phyloP scores from a whole-genome alignment of 1,140 invertebrate genomes.

The Papilio polyxenes region DNA sequence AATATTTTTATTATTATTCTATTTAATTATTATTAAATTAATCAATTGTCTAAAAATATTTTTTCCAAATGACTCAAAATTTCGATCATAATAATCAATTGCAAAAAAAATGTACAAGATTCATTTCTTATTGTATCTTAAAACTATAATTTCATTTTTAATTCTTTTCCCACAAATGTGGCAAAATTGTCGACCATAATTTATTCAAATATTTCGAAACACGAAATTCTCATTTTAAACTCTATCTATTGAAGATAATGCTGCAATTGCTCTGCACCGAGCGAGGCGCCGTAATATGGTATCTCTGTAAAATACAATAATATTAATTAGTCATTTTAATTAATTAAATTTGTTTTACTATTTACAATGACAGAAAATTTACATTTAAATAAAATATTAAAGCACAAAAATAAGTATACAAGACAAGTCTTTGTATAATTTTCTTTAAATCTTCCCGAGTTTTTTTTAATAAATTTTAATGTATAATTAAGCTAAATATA shows the following conservation, averaged over 20 bases:
- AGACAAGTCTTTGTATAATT: background rate
- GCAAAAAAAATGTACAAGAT: background rate
- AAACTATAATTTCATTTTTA: conserved; percentile 35
- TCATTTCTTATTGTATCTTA: conserved; percentile 1
- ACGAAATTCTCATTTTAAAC: conserved; percentile 23
- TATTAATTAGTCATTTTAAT: conserved; percentile 15
- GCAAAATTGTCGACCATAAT: background rate
- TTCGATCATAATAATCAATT: background rate
- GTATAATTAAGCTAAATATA: background rate
- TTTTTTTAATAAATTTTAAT: background rate
- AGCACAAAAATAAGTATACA: background rate
- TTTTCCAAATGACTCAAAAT: background rate
- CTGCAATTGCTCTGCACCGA: conserved; percentile 60
- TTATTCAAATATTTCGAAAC: conserved; percentile 16
- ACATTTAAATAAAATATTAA: background rate
- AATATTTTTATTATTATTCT: background rate
- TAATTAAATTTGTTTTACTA: background rate
- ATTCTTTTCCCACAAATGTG: background rate
- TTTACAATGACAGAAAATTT: background rate
- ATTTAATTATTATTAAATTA: background rate
- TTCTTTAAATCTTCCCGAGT: background rate
- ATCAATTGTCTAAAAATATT: background rate
- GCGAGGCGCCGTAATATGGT: conserved; percentile 46
- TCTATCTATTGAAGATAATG: conserved; percentile 54
- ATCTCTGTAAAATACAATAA: conserved; percentile 46